Evolutionary conservation across 35 echinoderm and acorn worm species (phyloP).

Genomic region (Diadema setosum): DNA sequence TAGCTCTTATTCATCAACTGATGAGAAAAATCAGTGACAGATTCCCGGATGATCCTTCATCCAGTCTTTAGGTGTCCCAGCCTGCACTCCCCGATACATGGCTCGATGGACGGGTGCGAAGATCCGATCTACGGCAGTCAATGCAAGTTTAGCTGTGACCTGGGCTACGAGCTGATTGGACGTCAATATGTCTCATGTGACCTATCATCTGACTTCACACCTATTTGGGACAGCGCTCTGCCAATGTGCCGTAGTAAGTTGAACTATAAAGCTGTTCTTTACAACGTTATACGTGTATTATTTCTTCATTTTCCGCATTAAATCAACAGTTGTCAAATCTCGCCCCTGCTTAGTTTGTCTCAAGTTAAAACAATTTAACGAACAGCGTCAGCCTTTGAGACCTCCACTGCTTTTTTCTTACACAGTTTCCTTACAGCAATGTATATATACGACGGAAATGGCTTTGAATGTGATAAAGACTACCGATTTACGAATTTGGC

Average conservation of each 20-base stretch:
- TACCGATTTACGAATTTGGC: too few species aligned
- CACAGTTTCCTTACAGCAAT: too few species aligned
- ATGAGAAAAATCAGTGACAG: too few species aligned
- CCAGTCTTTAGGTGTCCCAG: constrained; percentile 21
- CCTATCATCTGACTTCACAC: not conserved
- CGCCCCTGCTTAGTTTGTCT: too few species aligned
- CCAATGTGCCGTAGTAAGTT: not conserved
- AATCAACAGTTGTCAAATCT: too few species aligned
- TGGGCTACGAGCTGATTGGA: constrained; percentile 29
- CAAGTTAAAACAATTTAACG: too few species aligned
- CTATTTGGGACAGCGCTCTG: not conserved
- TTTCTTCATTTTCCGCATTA: too few species aligned
- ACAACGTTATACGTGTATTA: not conserved
- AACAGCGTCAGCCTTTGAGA: too few species aligned
- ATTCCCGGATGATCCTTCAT: not conserved
- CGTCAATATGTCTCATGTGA: not conserved
- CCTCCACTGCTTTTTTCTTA: too few species aligned
- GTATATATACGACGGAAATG: too few species aligned
- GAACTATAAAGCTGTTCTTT: not conserved
- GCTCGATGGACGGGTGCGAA: not conserved
- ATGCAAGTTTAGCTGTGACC: constrained; percentile 32
- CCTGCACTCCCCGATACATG: not conserved
- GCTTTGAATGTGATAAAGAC: too few species aligned
- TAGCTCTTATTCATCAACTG: too few species aligned
- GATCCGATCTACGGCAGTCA: constrained; percentile 18